phyloP scores from a whole-genome alignment of 2,797 vertebrate genomes.

The Oreonectes daqikongensis region DNA sequence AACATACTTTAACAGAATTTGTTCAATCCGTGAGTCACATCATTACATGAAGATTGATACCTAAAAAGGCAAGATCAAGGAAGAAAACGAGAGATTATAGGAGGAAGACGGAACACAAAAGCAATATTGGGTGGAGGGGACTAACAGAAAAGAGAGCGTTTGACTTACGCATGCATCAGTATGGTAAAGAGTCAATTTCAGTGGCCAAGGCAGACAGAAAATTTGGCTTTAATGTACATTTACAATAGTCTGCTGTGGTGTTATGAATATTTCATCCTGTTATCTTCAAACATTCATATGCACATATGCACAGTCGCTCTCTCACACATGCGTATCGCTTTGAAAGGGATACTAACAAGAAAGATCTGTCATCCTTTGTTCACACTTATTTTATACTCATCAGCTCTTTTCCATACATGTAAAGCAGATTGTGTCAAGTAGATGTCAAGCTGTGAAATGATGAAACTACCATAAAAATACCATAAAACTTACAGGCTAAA shows the following conservation, averaged over 20 bases:
- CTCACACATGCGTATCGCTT: not conserved
- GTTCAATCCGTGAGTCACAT: not conserved
- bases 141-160: conserved; percentile 51
- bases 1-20: not conserved
- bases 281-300: not conserved
- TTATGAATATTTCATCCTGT: conserved; percentile 7
- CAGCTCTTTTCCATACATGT: not conserved
- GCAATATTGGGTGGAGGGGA: conserved; percentile 11
- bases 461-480: no score
- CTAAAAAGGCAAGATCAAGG: not conserved
- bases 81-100: not conserved
- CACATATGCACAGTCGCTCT: not conserved
- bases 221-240: not conserved
- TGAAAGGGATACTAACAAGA: not conserved
- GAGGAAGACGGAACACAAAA: conserved; percentile 22
- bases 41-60: not conserved
- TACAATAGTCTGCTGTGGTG: not conserved
- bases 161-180: conserved; percentile 39
- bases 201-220: conserved; percentile 3
- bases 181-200: conserved; percentile 28
- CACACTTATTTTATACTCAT: not conserved
- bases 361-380: not conserved
- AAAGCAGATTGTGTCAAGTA: not conserved
- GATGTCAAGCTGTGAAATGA: conserved; percentile 3
- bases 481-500: no score